These are phyloP conservation scores for Brachionus manjavacas DNA, from an alignment of 1,140 invertebrate genomes.

Conservation along the genomic window DNA sequence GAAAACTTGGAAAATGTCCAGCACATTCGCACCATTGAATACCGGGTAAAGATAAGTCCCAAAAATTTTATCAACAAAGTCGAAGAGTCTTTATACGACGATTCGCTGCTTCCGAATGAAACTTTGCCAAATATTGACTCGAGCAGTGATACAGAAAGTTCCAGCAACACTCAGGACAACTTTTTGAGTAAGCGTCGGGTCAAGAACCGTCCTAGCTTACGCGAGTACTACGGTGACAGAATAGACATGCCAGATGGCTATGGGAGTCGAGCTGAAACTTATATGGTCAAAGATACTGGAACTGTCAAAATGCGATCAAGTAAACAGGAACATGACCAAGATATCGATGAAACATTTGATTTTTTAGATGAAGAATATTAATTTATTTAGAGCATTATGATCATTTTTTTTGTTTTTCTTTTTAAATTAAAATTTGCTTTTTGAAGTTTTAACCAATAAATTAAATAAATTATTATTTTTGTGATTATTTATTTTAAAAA, in stretches of 20 bases:
- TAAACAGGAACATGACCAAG: background rate
- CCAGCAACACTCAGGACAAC: background rate
- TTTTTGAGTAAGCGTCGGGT: background rate
- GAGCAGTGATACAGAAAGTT: background rate
- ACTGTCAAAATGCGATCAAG: background rate
- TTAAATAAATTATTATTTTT: background rate
- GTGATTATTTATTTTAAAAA: no score
- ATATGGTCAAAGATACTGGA: background rate
- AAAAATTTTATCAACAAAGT: background rate
- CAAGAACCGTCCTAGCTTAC: background rate
- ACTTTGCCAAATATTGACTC: background rate
- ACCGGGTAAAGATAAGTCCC: background rate
- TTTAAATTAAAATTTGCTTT: background rate
- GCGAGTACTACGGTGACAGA: background rate
- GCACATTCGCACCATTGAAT: background rate
- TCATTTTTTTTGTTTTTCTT: background rate
- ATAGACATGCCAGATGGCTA: background rate
- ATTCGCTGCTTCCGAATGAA: background rate
- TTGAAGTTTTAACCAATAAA: background rate
- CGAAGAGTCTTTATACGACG: background rate
- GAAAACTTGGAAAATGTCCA: background rate
- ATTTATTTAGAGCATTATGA: background rate
- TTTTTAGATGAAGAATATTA: constrained; percentile 41
- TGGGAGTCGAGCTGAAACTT: background rate
- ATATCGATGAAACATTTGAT: constrained; percentile 40